These are phyloP conservation scores for Amphipyra tragopoginis DNA, from an alignment of 2,888 invertebrate genomes.

Conservation along the genomic window DNA sequence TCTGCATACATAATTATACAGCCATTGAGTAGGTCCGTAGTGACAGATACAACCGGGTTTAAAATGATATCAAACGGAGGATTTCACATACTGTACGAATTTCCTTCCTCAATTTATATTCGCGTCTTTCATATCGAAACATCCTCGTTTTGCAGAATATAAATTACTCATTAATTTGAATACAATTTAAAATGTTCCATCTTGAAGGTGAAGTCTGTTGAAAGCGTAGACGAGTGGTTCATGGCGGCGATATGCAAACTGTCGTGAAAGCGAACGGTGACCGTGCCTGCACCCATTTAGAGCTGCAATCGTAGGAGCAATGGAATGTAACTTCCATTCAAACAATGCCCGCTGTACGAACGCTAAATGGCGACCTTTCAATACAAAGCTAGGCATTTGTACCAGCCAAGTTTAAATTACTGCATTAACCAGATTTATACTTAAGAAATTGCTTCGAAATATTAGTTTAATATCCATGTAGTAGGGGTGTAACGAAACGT, in stretches of 20 bases:
- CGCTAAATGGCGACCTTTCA: slow-evolving; percentile 59
- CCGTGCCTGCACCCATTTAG: slow-evolving; percentile 66
- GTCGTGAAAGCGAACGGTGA: slow-evolving; percentile 62
- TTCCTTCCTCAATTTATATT: slow-evolving; percentile 33
- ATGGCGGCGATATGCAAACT: slow-evolving; percentile 53
- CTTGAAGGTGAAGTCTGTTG: slow-evolving; percentile 52
- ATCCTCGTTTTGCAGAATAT: slow-evolving; percentile 17
- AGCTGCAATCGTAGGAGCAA: slow-evolving; percentile 64
- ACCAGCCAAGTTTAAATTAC: slow-evolving; percentile 17
- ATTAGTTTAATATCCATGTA: not conserved
- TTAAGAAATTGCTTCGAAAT: not conserved
- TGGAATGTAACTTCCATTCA: slow-evolving; percentile 68
- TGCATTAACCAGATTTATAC: not conserved
- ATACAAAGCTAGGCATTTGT: slow-evolving; percentile 41
- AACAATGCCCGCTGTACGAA: slow-evolving; percentile 64
- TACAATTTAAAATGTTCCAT: not conserved
- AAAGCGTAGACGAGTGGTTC: slow-evolving; percentile 58
- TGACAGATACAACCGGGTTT: slow-evolving; percentile 6
- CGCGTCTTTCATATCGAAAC: slow-evolving; percentile 13
- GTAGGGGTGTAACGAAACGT: no score
- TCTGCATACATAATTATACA: slow-evolving; percentile 1
- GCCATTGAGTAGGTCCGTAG: not conserved
- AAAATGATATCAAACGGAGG: slow-evolving; percentile 6
- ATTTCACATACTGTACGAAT: slow-evolving; percentile 6
- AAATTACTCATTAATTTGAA: slow-evolving; percentile 13